Conservation (phyloP, 2,113 vertebrate genomes). For the Microcebus jonahi region DNA sequence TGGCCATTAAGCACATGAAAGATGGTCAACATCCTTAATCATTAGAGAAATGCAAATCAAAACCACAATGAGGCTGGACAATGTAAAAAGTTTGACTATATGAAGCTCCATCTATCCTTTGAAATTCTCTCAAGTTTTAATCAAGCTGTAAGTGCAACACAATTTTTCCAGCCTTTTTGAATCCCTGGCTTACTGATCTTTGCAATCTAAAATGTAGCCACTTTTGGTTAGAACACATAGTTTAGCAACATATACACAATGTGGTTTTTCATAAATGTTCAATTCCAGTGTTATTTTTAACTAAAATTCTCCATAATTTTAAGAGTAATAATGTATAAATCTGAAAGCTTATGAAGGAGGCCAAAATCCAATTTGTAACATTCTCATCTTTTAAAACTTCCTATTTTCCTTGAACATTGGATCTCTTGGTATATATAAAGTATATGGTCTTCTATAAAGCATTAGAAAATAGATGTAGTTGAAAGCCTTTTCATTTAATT, state of each 20-base stretch:
- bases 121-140: conserved; percentile 36
- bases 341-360: neutral
- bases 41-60: too few relatives aligned
- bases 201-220: neutral
- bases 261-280: neutral
- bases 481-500: neutral
- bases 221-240: neutral
- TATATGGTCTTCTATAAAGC: neutral
- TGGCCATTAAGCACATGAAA: too few relatives aligned
- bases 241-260: neutral
- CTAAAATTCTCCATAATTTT: neutral
- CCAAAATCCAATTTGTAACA: neutral
- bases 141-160: neutral
- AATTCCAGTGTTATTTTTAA: conserved; percentile 27
- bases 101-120: neutral
- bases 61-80: too few relatives aligned
- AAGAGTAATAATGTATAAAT: neutral
- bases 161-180: neutral
- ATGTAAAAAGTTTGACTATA: neutral
- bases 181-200: neutral
- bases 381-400: neutral
- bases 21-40: too few relatives aligned
- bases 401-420: neutral
- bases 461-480: neutral
- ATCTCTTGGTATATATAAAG: neutral